A percentile compares a stretch with the other conserved stretches of the same genome.
These are phyloP conservation scores for Bombus confusus DNA, from an alignment of 1,140 invertebrate species.

Conservation along the genomic window DNA sequence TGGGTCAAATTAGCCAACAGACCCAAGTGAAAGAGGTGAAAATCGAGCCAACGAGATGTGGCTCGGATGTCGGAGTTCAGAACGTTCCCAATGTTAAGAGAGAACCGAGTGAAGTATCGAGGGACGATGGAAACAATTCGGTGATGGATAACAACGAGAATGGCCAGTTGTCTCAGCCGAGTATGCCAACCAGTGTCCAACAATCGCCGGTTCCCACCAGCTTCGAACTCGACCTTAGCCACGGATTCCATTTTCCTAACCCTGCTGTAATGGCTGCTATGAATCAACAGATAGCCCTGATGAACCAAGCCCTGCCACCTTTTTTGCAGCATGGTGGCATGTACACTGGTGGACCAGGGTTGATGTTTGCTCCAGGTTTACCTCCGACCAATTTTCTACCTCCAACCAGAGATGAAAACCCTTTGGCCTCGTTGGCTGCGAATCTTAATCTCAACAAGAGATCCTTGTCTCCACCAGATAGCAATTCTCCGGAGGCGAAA, in stretches of 20 bases:
- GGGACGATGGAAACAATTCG: conserved; percentile 55
- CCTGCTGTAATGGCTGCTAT: conserved; percentile 81
- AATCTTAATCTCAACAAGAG: conserved; percentile 82
- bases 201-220: conserved; percentile 70
- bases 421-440: conserved; percentile 83
- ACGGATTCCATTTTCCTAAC: conserved; percentile 79
- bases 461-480: conserved; percentile 81
- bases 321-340: conserved; percentile 80
- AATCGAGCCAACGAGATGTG: conserved; percentile 70
- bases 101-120: conserved; percentile 55
- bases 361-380: conserved; percentile 80
- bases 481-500: conserved; percentile 85
- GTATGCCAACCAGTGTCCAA: conserved; percentile 65
- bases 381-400: conserved; percentile 79
- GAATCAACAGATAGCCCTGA: conserved; percentile 81
- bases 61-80: conserved; percentile 60
- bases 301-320: conserved; percentile 82
- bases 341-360: conserved; percentile 77
- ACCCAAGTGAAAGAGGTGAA: conserved; percentile 76
- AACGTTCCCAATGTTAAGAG: conserved; percentile 78
- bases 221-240: conserved; percentile 78
- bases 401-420: conserved; percentile 78
- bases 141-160: conserved; percentile 73
- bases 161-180: conserved; percentile 71
- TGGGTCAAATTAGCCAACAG: conserved; percentile 75